A percentile compares a stretch with the other conserved stretches of the same genome.
Evolutionary conservation across 2,113 vertebrate genomes (phyloP).

Genomic region (Albula goreensis): DNA sequence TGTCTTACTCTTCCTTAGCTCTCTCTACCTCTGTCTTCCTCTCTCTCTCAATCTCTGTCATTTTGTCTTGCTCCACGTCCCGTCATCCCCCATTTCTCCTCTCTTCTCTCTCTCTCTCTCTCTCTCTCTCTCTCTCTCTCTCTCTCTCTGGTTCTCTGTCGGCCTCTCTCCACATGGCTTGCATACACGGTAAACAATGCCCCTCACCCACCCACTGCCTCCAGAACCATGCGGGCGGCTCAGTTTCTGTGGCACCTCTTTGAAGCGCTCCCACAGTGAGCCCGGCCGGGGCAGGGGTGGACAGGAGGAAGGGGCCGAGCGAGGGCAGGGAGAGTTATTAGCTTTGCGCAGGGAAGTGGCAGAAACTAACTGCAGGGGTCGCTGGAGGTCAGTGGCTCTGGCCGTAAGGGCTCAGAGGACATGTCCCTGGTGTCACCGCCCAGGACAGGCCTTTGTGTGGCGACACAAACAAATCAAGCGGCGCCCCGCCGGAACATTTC

Average conservation of each 20-base stretch:
- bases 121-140: neutral
- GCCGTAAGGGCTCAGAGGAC: neutral
- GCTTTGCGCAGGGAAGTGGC: neutral
- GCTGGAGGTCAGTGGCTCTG: neutral
- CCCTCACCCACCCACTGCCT: neutral
- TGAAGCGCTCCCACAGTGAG: neutral
- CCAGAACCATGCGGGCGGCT: neutral
- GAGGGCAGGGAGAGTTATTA: conserved; percentile 1
- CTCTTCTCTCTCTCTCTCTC: neutral
- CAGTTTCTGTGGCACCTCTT: neutral
- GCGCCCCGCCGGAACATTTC: neutral
- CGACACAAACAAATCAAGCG: neutral
- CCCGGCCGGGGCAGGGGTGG: neutral
- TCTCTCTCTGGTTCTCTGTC: neutral
- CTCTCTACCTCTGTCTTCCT: neutral
- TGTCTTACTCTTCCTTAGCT: neutral
- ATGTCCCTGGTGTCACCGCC: neutral
- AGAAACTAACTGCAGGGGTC: neutral
- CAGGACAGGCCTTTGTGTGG: neutral
- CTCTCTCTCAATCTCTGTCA: neutral
- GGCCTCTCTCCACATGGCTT: no score
- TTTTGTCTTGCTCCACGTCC: no score
- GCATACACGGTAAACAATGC: neutral
- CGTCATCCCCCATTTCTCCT: neutral
- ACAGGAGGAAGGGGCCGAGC: neutral